Percentiles rank a stretch among this genome's conserved stretches.
Conservation (phyloP, 2,888 invertebrate genomes). For the Sympetrum striolatum region DNA sequence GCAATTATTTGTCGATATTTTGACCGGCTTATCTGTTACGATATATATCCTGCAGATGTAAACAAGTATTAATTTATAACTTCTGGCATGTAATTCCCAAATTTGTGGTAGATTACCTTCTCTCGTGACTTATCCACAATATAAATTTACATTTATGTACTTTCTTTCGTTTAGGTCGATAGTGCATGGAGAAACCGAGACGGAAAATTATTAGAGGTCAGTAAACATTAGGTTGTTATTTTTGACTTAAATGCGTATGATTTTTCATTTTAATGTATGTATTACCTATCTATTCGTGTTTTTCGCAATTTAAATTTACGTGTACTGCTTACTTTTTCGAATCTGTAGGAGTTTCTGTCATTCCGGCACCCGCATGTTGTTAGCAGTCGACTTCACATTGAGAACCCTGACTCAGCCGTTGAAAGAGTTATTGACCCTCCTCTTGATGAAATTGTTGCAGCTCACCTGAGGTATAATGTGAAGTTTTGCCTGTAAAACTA, state of each 20-base stretch:
- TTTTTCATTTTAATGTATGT: background rate
- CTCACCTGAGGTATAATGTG: constrained; percentile 72
- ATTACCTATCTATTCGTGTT: background rate
- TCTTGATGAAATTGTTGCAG: constrained; percentile 75
- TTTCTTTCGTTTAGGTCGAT: constrained; percentile 58
- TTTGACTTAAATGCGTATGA: background rate
- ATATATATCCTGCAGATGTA: background rate
- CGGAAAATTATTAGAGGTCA: constrained; percentile 65
- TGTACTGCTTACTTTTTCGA: background rate
- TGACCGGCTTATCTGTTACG: background rate
- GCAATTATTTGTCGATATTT: background rate
- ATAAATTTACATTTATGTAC: background rate
- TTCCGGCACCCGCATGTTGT: constrained; percentile 75
- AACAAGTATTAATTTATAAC: background rate
- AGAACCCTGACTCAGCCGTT: constrained; percentile 73
- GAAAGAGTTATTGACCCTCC: constrained; percentile 75
- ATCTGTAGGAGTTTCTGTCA: constrained; percentile 63
- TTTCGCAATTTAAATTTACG: too few species aligned
- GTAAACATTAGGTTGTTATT: constrained; percentile 5
- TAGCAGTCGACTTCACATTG: constrained; percentile 72
- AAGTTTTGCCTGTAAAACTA: constrained; percentile 42
- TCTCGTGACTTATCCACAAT: background rate
- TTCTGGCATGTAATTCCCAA: background rate
- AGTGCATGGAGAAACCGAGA: constrained; percentile 69
- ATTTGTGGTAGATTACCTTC: background rate